phyloP scores from a whole-genome alignment of 2,888 invertebrate genomes.

The Drosophila silvestris region DNA sequence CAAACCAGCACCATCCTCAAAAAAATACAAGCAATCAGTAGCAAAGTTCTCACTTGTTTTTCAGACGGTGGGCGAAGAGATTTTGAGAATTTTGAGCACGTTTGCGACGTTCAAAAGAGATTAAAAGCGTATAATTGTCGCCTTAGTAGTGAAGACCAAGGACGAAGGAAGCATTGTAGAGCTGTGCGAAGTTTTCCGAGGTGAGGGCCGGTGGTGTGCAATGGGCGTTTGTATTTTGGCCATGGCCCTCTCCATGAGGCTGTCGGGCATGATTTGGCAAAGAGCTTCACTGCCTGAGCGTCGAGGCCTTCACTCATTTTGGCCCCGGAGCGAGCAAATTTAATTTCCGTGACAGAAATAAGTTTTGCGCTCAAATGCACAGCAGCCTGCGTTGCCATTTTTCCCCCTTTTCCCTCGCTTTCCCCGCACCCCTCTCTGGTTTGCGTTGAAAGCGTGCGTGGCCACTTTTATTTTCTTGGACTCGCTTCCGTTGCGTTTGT shows the following conservation, averaged over 20 bases:
- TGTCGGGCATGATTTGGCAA: slow-evolving; percentile 81
- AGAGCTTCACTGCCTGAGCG: slow-evolving; percentile 41
- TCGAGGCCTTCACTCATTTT: slow-evolving; percentile 64
- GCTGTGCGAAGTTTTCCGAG: slow-evolving; percentile 69
- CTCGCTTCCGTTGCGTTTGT: slow-evolving; percentile 9
- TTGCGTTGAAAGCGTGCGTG: slow-evolving; percentile 60
- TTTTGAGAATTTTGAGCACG: slow-evolving; percentile 80
- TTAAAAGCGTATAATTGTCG: slow-evolving; percentile 82
- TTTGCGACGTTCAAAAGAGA: slow-evolving; percentile 81
- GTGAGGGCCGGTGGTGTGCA: slow-evolving; percentile 7
- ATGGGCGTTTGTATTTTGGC: slow-evolving; percentile 20
- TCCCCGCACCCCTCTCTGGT: neutral
- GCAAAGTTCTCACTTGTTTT: slow-evolving; percentile 48
- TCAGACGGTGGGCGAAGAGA: slow-evolving; percentile 49
- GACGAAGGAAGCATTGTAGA: slow-evolving; percentile 47
- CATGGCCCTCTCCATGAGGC: slow-evolving; percentile 34
- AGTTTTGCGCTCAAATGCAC: slow-evolving; percentile 82
- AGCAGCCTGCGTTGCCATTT: slow-evolving; percentile 36
- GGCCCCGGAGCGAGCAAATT: slow-evolving; percentile 75
- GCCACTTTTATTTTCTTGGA: slow-evolving; percentile 59
- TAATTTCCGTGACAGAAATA: slow-evolving; percentile 81
- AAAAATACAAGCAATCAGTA: slow-evolving; percentile 29
- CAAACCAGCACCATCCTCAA: neutral
- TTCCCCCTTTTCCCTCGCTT: neutral
- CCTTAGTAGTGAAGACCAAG: slow-evolving; percentile 62